phyloP scores from a whole-genome alignment of 2,113 vertebrate species.

The Gallinago media region DNA sequence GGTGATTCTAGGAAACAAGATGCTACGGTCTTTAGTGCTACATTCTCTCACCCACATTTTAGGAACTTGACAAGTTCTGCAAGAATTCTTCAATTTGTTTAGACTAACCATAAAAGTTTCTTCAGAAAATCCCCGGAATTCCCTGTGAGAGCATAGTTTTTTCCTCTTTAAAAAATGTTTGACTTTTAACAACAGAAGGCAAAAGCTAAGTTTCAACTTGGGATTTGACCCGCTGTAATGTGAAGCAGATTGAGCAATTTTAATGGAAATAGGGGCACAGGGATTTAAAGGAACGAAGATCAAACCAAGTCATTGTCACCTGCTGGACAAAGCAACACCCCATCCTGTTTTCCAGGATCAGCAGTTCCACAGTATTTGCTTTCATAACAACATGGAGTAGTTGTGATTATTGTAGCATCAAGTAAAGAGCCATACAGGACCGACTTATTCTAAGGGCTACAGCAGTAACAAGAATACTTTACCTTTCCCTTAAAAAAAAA shows the following conservation, averaged over 20 bases:
- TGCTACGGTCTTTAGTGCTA: background rate
- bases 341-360: background rate
- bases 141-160: background rate
- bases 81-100: background rate
- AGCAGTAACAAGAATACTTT: too few species aligned
- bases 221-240: background rate
- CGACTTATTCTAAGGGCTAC: too few species aligned
- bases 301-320: background rate
- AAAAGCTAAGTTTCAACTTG: background rate
- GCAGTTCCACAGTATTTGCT: background rate
- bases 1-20: background rate
- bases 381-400: background rate
- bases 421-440: too few species aligned
- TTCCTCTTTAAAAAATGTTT: background rate
- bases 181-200: background rate
- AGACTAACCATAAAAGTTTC: background rate
- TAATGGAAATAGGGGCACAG: background rate
- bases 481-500: too few species aligned
- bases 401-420: too few species aligned
- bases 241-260: background rate
- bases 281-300: background rate
- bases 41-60: background rate
- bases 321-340: background rate
- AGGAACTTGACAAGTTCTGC: background rate
- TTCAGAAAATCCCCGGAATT: background rate